Evolutionary conservation across 2,888 invertebrate genomes (phyloP).

Genomic region (Sicus ferrugineus): DNA sequence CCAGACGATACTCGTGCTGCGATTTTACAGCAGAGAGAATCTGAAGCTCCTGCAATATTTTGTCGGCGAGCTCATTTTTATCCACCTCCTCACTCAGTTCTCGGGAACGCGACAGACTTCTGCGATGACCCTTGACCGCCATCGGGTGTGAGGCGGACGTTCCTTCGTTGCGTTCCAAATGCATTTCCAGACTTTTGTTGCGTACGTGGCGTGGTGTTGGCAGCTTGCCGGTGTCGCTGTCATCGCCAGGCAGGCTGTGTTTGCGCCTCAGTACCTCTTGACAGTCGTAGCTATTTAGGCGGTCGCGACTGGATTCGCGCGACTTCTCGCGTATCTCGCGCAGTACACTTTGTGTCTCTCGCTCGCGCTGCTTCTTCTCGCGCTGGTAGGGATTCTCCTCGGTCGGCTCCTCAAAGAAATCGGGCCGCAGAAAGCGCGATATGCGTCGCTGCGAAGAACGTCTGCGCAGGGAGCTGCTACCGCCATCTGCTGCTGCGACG

Average conservation of each 20-base stretch:
- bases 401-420: slow-evolving; percentile 73
- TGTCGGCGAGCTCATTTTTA: slow-evolving; percentile 59
- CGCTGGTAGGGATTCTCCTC: slow-evolving; percentile 73
- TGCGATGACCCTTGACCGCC: slow-evolving; percentile 42
- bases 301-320: slow-evolving; percentile 63
- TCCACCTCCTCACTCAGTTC: slow-evolving; percentile 48
- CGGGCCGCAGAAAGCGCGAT: slow-evolving; percentile 79
- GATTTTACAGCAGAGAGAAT: slow-evolving; percentile 56
- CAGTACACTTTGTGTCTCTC: slow-evolving; percentile 74
- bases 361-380: slow-evolving; percentile 71
- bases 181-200: slow-evolving; percentile 61
- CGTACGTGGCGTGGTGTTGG: slow-evolving; percentile 50
- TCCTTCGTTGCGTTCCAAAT: slow-evolving; percentile 42
- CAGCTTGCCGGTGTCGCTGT: slow-evolving; percentile 33
- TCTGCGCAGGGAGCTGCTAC: slow-evolving; percentile 52
- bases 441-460: slow-evolving; percentile 70
- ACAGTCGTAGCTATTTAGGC: slow-evolving; percentile 55
- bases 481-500: slow-evolving; percentile 40
- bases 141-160: slow-evolving; percentile 6
- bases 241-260: slow-evolving; percentile 49
- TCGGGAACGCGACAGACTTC: slow-evolving; percentile 52
- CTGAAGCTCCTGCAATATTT: slow-evolving; percentile 61
- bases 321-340: slow-evolving; percentile 74
- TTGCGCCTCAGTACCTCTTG: slow-evolving; percentile 48
- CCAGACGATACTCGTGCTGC: slow-evolving; percentile 44